Percentiles rank a stretch among this genome's conserved stretches.
Conservation (phyloP, 92 coral and sea anemone genomes). For the Micromussa lordhowensis region DNA sequence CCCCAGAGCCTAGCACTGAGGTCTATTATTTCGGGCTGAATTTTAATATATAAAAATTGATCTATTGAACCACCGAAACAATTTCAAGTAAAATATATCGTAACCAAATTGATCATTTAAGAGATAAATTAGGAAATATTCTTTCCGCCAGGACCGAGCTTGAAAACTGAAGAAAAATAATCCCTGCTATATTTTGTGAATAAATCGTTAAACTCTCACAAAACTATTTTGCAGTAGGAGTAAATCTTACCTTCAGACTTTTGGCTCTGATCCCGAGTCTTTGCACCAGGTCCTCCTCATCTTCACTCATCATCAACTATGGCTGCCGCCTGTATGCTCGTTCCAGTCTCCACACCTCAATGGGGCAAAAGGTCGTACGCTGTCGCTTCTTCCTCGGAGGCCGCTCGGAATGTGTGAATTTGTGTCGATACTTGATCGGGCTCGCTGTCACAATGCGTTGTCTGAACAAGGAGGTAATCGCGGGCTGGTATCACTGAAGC, state of each 20-base stretch:
- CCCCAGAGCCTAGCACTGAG: no score
- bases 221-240: background rate
- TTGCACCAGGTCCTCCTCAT: background rate
- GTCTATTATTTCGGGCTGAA: no score
- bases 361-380: conserved; percentile 3
- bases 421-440: background rate
- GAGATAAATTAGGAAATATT: no score
- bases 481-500: background rate
- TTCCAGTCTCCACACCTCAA: background rate
- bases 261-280: background rate
- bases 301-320: background rate
- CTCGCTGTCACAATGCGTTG: background rate
- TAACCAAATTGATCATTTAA: no score
- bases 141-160: no score
- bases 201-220: no score
- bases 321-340: background rate
- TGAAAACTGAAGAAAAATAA: no score
- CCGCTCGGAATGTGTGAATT: background rate
- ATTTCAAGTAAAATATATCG: no score
- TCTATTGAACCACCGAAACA: no score
- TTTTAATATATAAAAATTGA: no score
- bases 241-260: background rate
- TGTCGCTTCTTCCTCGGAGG: background rate
- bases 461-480: background rate
- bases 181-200: no score